Conservation (phyloP, 2,113 vertebrate species). For the Trematocara zebra region DNA sequence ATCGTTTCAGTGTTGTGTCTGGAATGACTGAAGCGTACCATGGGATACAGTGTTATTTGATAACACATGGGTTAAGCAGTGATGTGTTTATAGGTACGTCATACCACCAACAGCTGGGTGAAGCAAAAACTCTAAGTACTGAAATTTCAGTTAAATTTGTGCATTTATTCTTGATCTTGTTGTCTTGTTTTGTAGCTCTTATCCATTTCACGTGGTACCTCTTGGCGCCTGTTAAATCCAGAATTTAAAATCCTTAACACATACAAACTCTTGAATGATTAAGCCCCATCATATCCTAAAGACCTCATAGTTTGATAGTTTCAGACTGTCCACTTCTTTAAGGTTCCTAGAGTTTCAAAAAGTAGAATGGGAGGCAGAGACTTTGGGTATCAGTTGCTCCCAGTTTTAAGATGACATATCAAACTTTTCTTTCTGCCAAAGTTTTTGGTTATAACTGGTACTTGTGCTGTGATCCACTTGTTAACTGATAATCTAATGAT, state of each 20-base stretch:
- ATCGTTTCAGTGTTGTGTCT: neutral
- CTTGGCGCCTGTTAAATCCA: accelerated
- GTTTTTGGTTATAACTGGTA: neutral
- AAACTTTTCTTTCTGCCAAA: neutral
- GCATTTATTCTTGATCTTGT: neutral
- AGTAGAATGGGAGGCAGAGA: neutral
- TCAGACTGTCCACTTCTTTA: neutral
- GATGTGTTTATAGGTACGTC: neutral
- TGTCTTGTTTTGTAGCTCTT: neutral
- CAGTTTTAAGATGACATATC: neutral
- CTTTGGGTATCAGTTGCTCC: neutral
- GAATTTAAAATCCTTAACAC: neutral
- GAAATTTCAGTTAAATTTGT: neutral
- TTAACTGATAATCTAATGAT: neutral
- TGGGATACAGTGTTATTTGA: accelerated
- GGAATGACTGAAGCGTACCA: neutral
- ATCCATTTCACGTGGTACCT: neutral
- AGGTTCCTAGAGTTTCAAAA: neutral
- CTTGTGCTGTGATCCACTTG: accelerated
- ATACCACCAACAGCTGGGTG: neutral
- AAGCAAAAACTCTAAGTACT: neutral
- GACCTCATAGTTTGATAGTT: neutral
- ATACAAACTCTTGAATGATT: neutral
- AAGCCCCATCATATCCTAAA: neutral
- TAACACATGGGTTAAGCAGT: neutral